phyloP scores from a whole-genome alignment of 2,797 vertebrate genomes.

The Sebastolobus altivelis region DNA sequence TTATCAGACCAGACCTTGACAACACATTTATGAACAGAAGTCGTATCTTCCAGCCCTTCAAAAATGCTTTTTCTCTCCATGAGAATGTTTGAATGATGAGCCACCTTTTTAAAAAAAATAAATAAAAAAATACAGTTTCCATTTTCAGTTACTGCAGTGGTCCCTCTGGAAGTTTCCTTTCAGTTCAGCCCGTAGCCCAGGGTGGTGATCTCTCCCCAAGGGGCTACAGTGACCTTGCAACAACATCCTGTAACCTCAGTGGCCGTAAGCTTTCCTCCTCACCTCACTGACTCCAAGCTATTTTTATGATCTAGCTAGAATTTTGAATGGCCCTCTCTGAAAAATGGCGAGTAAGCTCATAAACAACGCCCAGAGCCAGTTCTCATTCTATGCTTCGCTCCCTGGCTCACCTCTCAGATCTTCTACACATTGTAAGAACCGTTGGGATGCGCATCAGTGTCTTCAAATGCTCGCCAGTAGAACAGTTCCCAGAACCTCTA shows the following conservation, averaged over 20 bases:
- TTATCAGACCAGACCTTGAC: constrained; percentile 21
- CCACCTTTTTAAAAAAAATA: neutral
- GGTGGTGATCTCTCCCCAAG: constrained; percentile 69
- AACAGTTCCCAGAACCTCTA: constrained; percentile 10
- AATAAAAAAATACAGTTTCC: neutral
- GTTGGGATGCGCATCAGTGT: constrained; percentile 14
- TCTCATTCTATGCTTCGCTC: constrained; percentile 35
- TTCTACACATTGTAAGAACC: constrained; percentile 31
- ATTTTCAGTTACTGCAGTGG: constrained; percentile 10
- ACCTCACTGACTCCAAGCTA: constrained; percentile 79
- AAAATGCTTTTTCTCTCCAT: neutral
- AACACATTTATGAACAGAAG: neutral
- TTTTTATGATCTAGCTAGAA: constrained; percentile 83
- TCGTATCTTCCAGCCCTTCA: neutral
- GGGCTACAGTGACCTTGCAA: constrained; percentile 67
- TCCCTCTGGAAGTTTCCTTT: constrained; percentile 26
- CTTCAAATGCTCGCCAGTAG: constrained; percentile 19
- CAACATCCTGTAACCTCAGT: constrained; percentile 79
- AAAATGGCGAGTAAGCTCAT: constrained; percentile 62
- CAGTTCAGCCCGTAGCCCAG: constrained; percentile 34
- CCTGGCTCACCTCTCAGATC: constrained; percentile 46
- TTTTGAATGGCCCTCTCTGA: constrained; percentile 55
- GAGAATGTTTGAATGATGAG: constrained; percentile 3
- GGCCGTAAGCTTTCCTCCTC: constrained; percentile 59
- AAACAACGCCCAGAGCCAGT: constrained; percentile 57